Base-by-base conservation (phyloP, 2,797 vertebrate species). In the Lutjanus campechanus region DNA sequence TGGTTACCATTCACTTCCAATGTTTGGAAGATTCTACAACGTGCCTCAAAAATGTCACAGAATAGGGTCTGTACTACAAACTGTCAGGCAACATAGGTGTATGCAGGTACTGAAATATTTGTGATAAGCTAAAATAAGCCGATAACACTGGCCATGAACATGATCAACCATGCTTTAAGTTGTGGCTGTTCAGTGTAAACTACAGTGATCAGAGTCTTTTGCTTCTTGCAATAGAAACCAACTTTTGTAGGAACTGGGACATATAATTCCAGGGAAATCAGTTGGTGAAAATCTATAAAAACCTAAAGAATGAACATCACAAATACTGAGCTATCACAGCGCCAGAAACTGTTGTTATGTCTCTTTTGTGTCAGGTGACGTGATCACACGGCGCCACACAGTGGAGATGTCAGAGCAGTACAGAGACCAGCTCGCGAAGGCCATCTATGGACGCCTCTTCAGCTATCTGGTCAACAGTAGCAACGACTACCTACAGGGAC, bases 401-500 rank as follows among this genome's bases (percentile, higher is more conserved):
- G 89, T 96, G 71, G 96, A 96, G 77, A 95, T 96, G 83, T 97
- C 97, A 46, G 96, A 97, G 73, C 97, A 97, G 84, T 94, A 96
- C 92, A 95, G 97, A 58, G 97, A 99, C 86, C 97, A 98, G 71
- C 90, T 99, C 63, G 96, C 97, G 70, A 98, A 98, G 92, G 94
- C 97, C 63, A 93, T 99, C 0, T 99, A 99, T 0, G 93, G 96
- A 59, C 97, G 97, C 66, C 94, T 99, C 76, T 99, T 99, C 90
- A 96, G 97, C 93, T 96, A 97, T 90, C 88, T 99, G 90, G 95
- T 98, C 86, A 98, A 98, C 88, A 90, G 91, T 36, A 90, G 96
- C 84, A 99, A 99, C 66, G 92, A 91, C 69, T 97, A 95, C 92
- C 96, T 99, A 64, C 97, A 97, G 78, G 93, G 95, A 84, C 96